Evolutionary conservation across 2,888 invertebrate species (phyloP), one percentile per base, ranked within the genome.

Genomic region (Pardosa pseudoannulata): DNA sequence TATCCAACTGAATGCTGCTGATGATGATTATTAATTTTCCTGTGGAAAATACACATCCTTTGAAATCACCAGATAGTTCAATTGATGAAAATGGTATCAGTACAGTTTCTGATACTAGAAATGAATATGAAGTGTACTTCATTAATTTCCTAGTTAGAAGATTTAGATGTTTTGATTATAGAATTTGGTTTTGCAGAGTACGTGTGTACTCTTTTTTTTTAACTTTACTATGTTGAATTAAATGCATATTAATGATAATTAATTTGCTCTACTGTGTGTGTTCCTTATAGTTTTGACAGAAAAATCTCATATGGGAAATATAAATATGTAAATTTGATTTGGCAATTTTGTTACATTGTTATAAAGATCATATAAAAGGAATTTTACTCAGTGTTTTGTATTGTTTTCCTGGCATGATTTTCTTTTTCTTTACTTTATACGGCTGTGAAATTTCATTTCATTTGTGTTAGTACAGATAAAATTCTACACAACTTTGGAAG

Each of bases 281-380:
- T 56, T 56, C 56, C 56, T 56, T 56, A 56, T 56, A 23, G 56
- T 19, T 56, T 56, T 56, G 2, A 23, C 1, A 56, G 23, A 23
- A 56, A 56, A 46, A 46, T 46, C 46, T 46, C 46, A 46, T 1
- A 11, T 62, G 27, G 16, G 28, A 62, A 62, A 65, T 13, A 29
- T 65, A 28, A 65, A 29, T 65, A 29, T 65, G 65, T 29, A 65
- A 13, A 31, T 65, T 65, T 65, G 6, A 31, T 65, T 65, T 65
- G 31, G 31, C 16, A 29, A 23, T n/a, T 65, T 31, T 65, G 65
- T 65, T 56, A 56, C 56, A 19, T 56, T 56, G 56, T 56, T 56
- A 56, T 23, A 56, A 56, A 56, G 56, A 23, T 56, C 23, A 56
- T 56, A 56, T 56, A 56, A 56, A 56, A 56, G 23, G 56, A 56